Evolutionary conservation across 2,888 invertebrate species (phyloP).

Genomic region (Ethmia dodecea): DNA sequence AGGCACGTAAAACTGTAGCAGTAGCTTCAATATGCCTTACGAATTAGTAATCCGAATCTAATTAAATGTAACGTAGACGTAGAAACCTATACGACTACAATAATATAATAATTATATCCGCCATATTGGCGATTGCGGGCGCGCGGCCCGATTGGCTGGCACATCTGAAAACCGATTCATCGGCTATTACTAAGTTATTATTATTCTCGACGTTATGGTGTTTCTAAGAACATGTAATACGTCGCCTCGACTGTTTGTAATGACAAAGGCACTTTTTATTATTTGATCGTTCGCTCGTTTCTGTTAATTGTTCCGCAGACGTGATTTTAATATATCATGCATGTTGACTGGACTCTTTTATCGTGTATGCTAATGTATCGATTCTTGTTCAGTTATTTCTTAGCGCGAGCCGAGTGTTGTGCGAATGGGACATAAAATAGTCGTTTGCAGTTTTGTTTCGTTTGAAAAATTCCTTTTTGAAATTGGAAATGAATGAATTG

Average conservation of each 20-base stretch:
- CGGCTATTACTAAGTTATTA: conserved; percentile 38
- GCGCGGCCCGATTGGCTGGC: conserved; percentile 43
- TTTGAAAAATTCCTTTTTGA: conserved; percentile 20
- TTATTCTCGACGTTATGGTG: conserved; percentile 44
- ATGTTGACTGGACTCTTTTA: conserved; percentile 61
- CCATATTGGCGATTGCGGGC: conserved; percentile 42
- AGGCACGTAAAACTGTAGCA: too few relatives aligned
- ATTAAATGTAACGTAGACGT: conserved; percentile 1
- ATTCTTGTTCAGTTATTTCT: conserved; percentile 28
- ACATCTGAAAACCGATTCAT: conserved; percentile 43
- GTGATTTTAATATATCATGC: conserved; percentile 75
- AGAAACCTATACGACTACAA: too few relatives aligned
- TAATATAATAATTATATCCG: conserved; percentile 33
- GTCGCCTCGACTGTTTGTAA: conserved; percentile 50
- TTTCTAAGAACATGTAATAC: conserved; percentile 50
- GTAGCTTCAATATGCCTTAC: too few relatives aligned
- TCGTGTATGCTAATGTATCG: conserved; percentile 61
- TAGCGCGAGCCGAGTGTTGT: conserved; percentile 18
- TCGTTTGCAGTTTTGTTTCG: conserved; percentile 27
- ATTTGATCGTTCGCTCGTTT: conserved; percentile 70
- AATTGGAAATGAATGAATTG: conserved; percentile 4
- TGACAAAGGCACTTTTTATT: conserved; percentile 71
- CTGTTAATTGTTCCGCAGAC: conserved; percentile 69
- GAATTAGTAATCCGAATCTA: too few relatives aligned
- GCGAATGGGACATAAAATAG: conserved; percentile 37